Evolutionary conservation across 30 jellyfish, hydroid and myxozoan genomes (phyloP).

Genomic region (Cassiopea andromeda): DNA sequence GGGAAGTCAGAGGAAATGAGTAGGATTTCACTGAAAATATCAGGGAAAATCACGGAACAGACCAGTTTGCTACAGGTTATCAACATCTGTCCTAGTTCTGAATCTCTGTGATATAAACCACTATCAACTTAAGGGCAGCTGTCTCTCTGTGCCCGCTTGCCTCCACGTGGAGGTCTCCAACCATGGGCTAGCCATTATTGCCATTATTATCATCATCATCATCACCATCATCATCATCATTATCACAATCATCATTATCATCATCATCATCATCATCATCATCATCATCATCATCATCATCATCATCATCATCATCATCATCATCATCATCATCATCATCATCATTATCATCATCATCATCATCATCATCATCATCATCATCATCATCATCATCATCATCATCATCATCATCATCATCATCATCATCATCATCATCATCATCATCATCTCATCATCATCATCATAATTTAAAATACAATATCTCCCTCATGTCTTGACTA

Average conservation of each 20-base stretch:
- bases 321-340: constrained; percentile 1
- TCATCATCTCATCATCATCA: neutral
- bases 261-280: neutral
- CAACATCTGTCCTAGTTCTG: too few species aligned
- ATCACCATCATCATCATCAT: constrained; percentile 6
- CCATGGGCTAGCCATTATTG: neutral
- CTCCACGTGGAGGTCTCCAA: neutral
- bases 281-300: constrained; percentile 8
- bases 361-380: constrained; percentile 11
- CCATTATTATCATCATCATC: neutral
- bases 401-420: constrained; percentile 7
- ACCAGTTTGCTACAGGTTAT: too few species aligned
- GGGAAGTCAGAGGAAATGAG: too few species aligned
- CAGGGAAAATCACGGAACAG: too few species aligned
- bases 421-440: constrained; percentile 5
- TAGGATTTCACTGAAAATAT: too few species aligned
- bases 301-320: constrained; percentile 1
- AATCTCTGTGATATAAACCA: too few species aligned
- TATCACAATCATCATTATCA: neutral
- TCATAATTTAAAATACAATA: neutral
- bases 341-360: neutral
- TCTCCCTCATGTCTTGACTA: neutral
- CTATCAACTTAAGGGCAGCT: too few species aligned
- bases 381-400: constrained; percentile 6
- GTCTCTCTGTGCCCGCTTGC: too few species aligned